Evolutionary conservation across 2,113 vertebrate species (phyloP), one percentile per base, ranked within the genome.

Genomic region (Axis porcinus): DNA sequence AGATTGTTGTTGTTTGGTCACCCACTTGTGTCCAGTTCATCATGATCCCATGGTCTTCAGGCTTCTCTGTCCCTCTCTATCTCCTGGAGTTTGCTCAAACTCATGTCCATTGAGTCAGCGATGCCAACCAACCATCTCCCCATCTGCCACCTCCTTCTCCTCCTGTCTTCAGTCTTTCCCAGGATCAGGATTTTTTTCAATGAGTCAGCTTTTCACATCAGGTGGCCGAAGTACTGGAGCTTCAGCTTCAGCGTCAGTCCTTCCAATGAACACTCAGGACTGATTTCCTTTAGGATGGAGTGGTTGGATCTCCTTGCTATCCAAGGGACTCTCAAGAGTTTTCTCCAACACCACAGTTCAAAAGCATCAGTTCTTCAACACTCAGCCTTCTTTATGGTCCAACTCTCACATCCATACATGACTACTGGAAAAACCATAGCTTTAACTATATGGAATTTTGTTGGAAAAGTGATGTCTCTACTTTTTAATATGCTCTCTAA

Each of bases 51-150:
- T 21, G 64, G 19, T 36, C 64, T 36, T 70, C n/a, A 23, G 64
- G n/a, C 64, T 36, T 36, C 10, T 70, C n/a, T 23, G 9, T 36
- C 64, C 9, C n/a, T 36, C 4, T 0, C 67, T 70, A 12, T 40
- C 17, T 36, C 64, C 7, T 36, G n/a, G n/a, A 36, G n/a, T 23
- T 70, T 36, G n/a, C 19, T 36, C 67, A 23, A 36, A 70, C n/a
- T 36, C 67, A 70, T 40, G 67, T 70, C 67, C n/a, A 36, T 1
- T 40, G 67, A 70, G n/a, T 40, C 67, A 70, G n/a, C 0, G 2
- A 70, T 36, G 19, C 67, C 67, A 70, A 40, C 67, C n/a, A 70
- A 70, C 67, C 0, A 0, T 70, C 67, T 70, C 9, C 0, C 19
- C 67, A 36, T 70, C 67, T 70, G 67, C n/a, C 67, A 40, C 5